Percentiles rank a stretch among this genome's conserved stretches.
phyloP scores from a whole-genome alignment of 2,888 invertebrate species.

The Sinohyriopsis cumingii region DNA sequence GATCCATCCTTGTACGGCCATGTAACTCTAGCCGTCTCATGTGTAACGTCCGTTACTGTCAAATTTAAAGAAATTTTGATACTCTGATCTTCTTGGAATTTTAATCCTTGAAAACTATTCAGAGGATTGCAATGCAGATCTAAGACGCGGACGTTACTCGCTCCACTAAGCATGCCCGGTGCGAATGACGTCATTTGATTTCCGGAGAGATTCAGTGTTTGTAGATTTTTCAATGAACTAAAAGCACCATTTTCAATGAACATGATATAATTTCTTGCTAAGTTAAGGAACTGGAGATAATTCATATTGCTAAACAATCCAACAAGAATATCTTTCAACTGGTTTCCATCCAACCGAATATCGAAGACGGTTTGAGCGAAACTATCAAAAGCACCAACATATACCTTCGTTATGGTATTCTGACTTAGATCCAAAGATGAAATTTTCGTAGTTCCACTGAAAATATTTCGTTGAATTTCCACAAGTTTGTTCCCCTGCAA shows the following conservation, averaged over 20 bases:
- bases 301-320: constrained; percentile 56
- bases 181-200: constrained; percentile 32
- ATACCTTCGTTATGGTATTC: constrained; percentile 42
- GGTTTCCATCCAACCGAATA: constrained; percentile 37
- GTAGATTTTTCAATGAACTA: constrained; percentile 35
- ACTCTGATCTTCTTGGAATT: constrained; percentile 14
- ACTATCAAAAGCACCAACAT: constrained; percentile 51
- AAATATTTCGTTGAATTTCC: constrained; percentile 38
- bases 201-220: constrained; percentile 37
- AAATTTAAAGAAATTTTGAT: constrained; percentile 38
- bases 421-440: constrained; percentile 42
- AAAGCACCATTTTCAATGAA: constrained; percentile 38
- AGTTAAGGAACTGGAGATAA: constrained; percentile 33
- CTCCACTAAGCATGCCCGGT: constrained; percentile 23
- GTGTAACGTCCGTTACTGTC: constrained; percentile 25
- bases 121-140: constrained; percentile 42
- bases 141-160: constrained; percentile 23
- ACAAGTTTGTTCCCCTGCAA: constrained; percentile 45
- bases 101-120: constrained; percentile 24
- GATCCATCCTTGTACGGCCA: constrained; percentile 46
- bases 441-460: constrained; percentile 41
- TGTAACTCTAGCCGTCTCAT: constrained; percentile 24
- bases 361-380: constrained; percentile 48
- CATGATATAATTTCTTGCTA: constrained; percentile 38
- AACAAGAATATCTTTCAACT: constrained; percentile 34